Evolutionary conservation across 2,797 vertebrate genomes (phyloP).

Genomic region (Pangasius macronema): DNA sequence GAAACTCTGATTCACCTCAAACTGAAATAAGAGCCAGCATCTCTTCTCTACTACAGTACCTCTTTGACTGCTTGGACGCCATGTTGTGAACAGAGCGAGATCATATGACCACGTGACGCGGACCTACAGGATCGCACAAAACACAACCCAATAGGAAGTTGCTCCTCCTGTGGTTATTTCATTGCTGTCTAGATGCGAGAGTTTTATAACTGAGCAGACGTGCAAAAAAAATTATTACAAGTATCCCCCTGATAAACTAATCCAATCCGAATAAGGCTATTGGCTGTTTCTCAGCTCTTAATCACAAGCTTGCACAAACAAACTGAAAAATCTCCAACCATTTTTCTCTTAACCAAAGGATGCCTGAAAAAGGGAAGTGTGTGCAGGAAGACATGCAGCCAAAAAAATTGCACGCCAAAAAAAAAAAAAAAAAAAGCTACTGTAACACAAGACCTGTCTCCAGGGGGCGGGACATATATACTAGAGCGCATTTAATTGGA

Average conservation of each 20-base stretch:
- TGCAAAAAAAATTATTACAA: neutral
- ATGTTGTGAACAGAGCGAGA: neutral
- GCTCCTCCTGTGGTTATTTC: neutral
- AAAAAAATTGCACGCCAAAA: neutral
- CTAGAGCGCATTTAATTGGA: neutral
- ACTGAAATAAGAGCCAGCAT: neutral
- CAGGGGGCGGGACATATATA: neutral
- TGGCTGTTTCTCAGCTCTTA: neutral
- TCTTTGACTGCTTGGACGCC: too few relatives aligned
- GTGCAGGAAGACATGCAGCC: neutral
- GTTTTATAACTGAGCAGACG: neutral
- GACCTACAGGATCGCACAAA: neutral
- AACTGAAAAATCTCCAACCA: neutral
- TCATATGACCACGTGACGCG: neutral
- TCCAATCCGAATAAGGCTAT: neutral
- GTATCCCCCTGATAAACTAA: neutral
- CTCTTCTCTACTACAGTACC: too few relatives aligned
- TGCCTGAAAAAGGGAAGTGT: neutral
- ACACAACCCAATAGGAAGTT: neutral
- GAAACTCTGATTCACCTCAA: neutral
- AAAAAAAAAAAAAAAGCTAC: neutral
- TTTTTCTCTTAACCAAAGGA: neutral
- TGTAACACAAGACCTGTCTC: neutral
- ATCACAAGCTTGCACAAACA: neutral
- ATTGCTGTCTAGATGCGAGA: neutral